Percentiles rank a stretch among this genome's conserved stretches.
Evolutionary conservation across 2,888 invertebrate genomes (phyloP).

Genomic region (Buathra laborator): DNA sequence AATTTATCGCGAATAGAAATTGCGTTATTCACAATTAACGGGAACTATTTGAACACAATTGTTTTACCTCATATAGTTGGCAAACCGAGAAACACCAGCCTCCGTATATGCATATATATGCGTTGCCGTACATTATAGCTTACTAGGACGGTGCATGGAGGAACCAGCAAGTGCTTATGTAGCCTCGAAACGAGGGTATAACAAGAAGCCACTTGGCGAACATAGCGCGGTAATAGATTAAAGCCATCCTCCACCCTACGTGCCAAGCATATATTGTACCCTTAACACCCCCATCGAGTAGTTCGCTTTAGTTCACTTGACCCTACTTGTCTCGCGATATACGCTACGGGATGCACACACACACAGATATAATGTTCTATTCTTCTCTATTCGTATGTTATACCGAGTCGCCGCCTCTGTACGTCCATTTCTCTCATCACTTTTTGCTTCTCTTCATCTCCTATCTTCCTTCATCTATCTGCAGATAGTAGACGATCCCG

Average conservation of each 20-base stretch:
- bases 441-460: conserved; percentile 2
- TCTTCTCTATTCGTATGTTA: background rate
- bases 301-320: conserved; percentile 83
- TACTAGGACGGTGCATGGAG: background rate
- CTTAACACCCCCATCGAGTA: conserved; percentile 80
- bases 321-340: conserved; percentile 79
- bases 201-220: conserved; percentile 84
- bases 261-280: conserved; percentile 80
- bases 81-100: conserved; percentile 41
- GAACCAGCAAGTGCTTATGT: conserved; percentile 61
- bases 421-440: conserved; percentile 36
- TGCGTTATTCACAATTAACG: conserved; percentile 12
- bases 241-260: conserved; percentile 81
- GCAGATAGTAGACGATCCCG: conserved; percentile 53
- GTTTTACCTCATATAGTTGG: conserved; percentile 33
- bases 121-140: background rate
- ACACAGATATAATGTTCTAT: conserved; percentile 9
- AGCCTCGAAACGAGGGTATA: conserved; percentile 80
- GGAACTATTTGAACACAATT: conserved; percentile 42
- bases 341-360: conserved; percentile 56
- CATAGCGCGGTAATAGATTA: conserved; percentile 82
- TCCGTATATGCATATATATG: background rate
- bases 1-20: too few relatives aligned
- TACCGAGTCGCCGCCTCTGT: background rate
- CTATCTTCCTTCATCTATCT: conserved; percentile 55